phyloP scores from a whole-genome alignment of 2,113 vertebrate genomes.

The Marmota flaviventris region DNA sequence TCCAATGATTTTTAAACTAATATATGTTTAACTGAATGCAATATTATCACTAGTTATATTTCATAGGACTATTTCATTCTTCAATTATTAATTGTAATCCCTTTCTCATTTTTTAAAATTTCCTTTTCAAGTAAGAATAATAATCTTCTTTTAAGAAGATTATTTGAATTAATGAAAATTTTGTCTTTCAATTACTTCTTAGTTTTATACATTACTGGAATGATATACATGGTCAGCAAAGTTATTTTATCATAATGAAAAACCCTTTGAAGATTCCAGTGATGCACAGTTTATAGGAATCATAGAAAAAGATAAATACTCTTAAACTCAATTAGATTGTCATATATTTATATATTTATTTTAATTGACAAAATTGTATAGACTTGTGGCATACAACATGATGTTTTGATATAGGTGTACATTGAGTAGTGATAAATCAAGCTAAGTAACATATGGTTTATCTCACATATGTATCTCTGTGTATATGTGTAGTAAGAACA shows the following conservation, averaged over 20 bases:
- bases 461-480: not conserved
- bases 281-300: not conserved
- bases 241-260: not conserved
- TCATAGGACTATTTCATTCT: not conserved
- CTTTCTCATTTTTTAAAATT: constrained; percentile 30
- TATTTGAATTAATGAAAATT: not conserved
- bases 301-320: not conserved
- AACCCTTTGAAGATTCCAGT: not conserved
- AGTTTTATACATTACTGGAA: not conserved
- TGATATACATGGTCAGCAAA: not conserved
- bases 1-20: not conserved
- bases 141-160: not conserved
- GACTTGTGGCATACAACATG: not conserved
- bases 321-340: not conserved
- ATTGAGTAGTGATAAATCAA: not conserved
- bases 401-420: not conserved
- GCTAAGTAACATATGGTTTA: not conserved
- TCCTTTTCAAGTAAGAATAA: not conserved
- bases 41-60: not conserved
- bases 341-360: not conserved
- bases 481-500: not conserved
- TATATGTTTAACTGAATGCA: not conserved
- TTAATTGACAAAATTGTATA: not conserved
- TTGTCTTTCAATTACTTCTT: not conserved
- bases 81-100: constrained; percentile 7